A percentile compares a stretch with the other conserved stretches of the same genome.
Evolutionary conservation across 2,113 vertebrate genomes (phyloP).

Genomic region (Guaruba guarouba): DNA sequence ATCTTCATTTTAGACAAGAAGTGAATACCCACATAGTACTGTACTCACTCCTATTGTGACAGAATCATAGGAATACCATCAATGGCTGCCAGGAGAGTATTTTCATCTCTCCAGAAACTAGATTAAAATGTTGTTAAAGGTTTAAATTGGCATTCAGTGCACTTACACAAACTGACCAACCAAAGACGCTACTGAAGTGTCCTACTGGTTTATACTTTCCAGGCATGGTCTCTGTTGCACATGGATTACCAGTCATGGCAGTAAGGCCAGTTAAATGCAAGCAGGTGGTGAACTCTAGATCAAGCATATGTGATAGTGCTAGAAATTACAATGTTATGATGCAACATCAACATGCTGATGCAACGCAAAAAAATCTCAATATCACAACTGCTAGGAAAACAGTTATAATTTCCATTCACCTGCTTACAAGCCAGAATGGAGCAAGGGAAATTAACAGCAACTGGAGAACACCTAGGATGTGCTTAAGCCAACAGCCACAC

Average conservation of each 20-base stretch:
- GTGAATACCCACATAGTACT: not conserved
- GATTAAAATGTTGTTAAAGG: not conserved
- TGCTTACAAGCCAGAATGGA: not conserved
- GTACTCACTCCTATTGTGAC: not conserved
- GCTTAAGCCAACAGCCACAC: not conserved
- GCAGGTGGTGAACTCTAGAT: not conserved
- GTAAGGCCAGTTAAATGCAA: not conserved
- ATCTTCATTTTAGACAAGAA: not conserved
- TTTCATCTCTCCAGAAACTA: not conserved
- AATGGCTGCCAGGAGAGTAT: not conserved
- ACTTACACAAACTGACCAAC: not conserved
- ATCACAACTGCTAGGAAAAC: not conserved
- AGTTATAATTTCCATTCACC: not conserved
- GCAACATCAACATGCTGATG: not conserved
- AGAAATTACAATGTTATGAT: not conserved
- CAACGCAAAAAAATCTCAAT: not conserved
- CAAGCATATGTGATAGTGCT: not conserved
- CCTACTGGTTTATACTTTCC: not conserved
- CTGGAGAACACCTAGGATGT: not conserved
- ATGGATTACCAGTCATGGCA: not conserved
- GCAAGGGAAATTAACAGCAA: not conserved
- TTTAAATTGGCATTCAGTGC: not conserved
- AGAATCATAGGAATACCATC: not conserved
- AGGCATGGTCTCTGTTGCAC: fast-evolving
- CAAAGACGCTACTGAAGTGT: not conserved